phyloP scores from a whole-genome alignment of 64 coral and sea anemone genomes.

The Catalaphyllia jardinei region DNA sequence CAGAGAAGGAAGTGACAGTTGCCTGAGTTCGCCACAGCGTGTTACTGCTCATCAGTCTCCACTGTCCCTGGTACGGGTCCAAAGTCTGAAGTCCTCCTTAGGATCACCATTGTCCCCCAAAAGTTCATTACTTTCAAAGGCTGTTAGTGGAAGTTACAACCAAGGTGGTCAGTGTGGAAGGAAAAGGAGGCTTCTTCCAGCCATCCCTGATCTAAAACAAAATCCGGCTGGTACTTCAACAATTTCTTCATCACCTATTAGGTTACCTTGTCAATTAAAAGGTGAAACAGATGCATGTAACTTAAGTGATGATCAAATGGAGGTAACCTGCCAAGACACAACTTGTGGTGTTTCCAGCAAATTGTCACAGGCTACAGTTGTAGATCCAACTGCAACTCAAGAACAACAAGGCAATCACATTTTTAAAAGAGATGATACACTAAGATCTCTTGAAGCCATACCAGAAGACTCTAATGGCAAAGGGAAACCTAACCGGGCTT shows the following conservation, averaged over 20 bases:
- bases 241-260: not conserved
- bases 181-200: conserved; percentile 15
- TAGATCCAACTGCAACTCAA: not conserved
- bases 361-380: not conserved
- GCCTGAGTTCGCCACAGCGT: not conserved
- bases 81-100: not conserved
- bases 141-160: not conserved
- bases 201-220: not conserved
- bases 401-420: not conserved
- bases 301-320: not conserved
- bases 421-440: conserved; percentile 3
- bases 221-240: not conserved
- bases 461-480: not conserved
- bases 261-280: not conserved
- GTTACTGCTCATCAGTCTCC: not conserved
- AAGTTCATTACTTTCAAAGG: conserved; percentile 11
- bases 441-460: not conserved
- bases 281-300: not conserved
- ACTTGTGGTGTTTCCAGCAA: not conserved
- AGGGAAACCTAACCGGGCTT: not conserved
- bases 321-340: not conserved
- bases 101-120: conserved; percentile 1
- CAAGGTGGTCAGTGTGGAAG: not conserved
- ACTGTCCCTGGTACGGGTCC: not conserved
- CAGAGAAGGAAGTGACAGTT: not conserved